These are phyloP conservation scores for Picus viridis DNA, from an alignment of 2,797 vertebrate genomes.

Conservation along the genomic window DNA sequence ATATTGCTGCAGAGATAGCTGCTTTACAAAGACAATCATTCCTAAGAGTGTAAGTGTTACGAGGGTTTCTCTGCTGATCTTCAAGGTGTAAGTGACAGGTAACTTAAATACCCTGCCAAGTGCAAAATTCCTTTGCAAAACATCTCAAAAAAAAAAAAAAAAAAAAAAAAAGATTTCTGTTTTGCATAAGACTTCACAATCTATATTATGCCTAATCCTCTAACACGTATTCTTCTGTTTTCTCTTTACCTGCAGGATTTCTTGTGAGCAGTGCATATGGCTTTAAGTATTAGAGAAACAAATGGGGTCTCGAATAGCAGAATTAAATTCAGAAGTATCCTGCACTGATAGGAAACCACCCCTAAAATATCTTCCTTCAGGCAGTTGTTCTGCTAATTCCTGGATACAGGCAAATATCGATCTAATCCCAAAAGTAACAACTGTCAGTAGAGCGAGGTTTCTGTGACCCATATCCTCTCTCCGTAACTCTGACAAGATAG, in stretches of 20 bases:
- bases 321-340: constrained; percentile 58
- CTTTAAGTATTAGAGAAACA: constrained; percentile 58
- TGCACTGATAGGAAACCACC: constrained; percentile 24
- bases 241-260: constrained; percentile 68
- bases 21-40: constrained; percentile 61
- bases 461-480: neutral
- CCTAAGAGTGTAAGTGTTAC: constrained; percentile 58
- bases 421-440: constrained; percentile 64
- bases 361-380: constrained; percentile 37
- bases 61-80: constrained; percentile 60
- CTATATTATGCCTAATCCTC: constrained; percentile 68
- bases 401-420: constrained; percentile 8
- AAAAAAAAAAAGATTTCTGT: neutral
- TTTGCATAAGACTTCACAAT: constrained; percentile 71
- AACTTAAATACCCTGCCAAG: constrained; percentile 62
- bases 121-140: constrained; percentile 59
- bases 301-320: constrained; percentile 49
- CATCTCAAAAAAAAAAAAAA: constrained; percentile 17
- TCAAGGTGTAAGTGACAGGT: constrained; percentile 61
- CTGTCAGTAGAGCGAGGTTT: neutral
- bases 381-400: constrained; percentile 59
- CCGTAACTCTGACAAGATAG: neutral
- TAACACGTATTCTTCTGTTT: constrained; percentile 32
- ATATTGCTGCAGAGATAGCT: constrained; percentile 47
- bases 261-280: constrained; percentile 10